phyloP scores from a whole-genome alignment of 2,797 vertebrate genomes.

The Fundulus diaphanus region DNA sequence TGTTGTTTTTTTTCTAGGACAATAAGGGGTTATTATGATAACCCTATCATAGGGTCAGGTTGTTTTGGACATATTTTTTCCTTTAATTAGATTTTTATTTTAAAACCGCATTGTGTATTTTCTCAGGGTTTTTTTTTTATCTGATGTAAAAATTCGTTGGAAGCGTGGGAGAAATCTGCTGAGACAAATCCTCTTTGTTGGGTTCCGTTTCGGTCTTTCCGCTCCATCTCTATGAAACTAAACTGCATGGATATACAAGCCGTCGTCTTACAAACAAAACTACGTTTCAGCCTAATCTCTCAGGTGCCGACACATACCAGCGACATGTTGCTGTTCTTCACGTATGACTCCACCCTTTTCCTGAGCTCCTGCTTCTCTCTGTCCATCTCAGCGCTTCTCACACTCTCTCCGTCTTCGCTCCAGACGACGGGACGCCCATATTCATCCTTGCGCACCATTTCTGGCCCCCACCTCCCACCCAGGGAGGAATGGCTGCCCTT shows the following conservation, averaged over 20 bases:
- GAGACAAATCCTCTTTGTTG: not conserved
- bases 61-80: too few species aligned
- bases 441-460: slow-evolving; percentile 78
- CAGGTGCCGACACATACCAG: slow-evolving; percentile 64
- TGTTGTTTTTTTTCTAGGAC: too few species aligned
- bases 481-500: slow-evolving; percentile 84
- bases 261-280: not conserved
- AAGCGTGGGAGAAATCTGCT: too few species aligned
- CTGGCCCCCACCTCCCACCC: slow-evolving; percentile 80
- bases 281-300: not conserved
- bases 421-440: slow-evolving; percentile 74
- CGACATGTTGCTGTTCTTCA: slow-evolving; percentile 78
- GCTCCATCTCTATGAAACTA: slow-evolving; percentile 1
- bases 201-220: not conserved
- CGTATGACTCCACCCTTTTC: slow-evolving; percentile 65
- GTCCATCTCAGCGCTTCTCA: slow-evolving; percentile 50
- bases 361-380: slow-evolving; percentile 62
- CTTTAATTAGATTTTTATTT: too few species aligned
- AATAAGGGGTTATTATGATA: too few species aligned
- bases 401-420: slow-evolving; percentile 27
- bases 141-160: too few species aligned
- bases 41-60: too few species aligned
- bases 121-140: too few species aligned
- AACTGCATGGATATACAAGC: slow-evolving; percentile 3
- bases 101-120: too few species aligned